Evolutionary conservation across 2,797 vertebrate species (phyloP).

Genomic region (Urophycis tenuis): DNA sequence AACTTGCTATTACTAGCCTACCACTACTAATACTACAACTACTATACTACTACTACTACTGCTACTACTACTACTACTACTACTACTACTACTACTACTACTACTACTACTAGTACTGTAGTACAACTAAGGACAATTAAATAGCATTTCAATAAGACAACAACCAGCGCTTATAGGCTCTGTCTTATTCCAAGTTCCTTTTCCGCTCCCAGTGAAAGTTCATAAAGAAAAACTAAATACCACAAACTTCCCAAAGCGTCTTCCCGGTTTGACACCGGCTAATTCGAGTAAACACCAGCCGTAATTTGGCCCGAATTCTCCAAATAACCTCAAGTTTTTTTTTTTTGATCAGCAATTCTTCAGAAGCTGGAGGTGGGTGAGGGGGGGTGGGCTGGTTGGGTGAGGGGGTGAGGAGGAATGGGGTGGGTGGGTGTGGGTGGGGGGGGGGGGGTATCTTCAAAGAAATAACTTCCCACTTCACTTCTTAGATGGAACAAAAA

Average conservation of each 20-base stretch:
- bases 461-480: slow-evolving; percentile 72
- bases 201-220: not conserved
- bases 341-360: slow-evolving; percentile 63
- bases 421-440: slow-evolving; percentile 8
- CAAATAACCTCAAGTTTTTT: slow-evolving; percentile 48
- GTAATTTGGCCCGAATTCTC: slow-evolving; percentile 41
- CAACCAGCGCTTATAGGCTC: no score
- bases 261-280: not conserved
- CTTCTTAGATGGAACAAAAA: slow-evolving; percentile 66
- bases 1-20: not conserved
- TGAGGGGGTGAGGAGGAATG: not conserved
- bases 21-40: not conserved
- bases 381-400: not conserved
- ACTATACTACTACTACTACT: not conserved
- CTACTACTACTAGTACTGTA: no score
- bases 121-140: not conserved
- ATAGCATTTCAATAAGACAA: not conserved
- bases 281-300: slow-evolving; percentile 40
- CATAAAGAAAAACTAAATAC: not conserved
- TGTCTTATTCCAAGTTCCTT: not conserved
- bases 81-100: no score
- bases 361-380: slow-evolving; percentile 36
- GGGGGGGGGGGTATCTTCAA: slow-evolving; percentile 59
- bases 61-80: no score
- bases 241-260: not conserved